Evolutionary conservation across 2,797 vertebrate species (phyloP).

Genomic region (Emys orbicularis): DNA sequence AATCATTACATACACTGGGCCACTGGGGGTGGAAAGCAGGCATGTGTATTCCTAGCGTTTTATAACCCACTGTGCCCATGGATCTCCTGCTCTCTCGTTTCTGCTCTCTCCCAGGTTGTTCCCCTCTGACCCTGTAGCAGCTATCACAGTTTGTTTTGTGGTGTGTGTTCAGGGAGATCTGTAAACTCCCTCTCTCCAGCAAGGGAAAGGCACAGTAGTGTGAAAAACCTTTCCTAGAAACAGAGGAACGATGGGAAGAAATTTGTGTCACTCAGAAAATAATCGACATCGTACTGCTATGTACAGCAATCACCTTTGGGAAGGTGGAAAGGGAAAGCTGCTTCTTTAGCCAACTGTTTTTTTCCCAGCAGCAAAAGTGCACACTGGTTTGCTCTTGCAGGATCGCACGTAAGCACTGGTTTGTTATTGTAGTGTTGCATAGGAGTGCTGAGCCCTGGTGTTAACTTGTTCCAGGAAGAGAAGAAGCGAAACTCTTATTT

Average conservation of each 20-base stretch:
- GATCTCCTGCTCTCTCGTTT: neutral
- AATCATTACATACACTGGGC: neutral
- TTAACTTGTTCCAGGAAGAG: neutral
- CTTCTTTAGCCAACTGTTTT: neutral
- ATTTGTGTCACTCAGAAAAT: neutral
- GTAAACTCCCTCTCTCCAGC: neutral
- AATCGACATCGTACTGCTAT: neutral
- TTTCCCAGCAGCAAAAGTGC: neutral
- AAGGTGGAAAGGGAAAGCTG: neutral
- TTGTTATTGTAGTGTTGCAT: neutral
- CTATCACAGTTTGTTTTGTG: neutral
- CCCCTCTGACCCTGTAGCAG: neutral
- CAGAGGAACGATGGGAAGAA: neutral
- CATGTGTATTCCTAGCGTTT: neutral
- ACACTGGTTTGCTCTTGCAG: too few relatives aligned
- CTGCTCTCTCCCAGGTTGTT: neutral
- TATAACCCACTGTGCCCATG: neutral
- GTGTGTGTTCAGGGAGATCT: neutral
- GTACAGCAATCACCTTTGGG: neutral
- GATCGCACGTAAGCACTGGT: too few relatives aligned
- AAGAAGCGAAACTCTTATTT: neutral
- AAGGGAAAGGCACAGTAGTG: neutral
- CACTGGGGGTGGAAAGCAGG: neutral
- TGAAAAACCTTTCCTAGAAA: neutral
- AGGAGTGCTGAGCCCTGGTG: too few relatives aligned